Conservation (phyloP, 2,113 vertebrate genomes). For the Bubalus kerabau region DNA sequence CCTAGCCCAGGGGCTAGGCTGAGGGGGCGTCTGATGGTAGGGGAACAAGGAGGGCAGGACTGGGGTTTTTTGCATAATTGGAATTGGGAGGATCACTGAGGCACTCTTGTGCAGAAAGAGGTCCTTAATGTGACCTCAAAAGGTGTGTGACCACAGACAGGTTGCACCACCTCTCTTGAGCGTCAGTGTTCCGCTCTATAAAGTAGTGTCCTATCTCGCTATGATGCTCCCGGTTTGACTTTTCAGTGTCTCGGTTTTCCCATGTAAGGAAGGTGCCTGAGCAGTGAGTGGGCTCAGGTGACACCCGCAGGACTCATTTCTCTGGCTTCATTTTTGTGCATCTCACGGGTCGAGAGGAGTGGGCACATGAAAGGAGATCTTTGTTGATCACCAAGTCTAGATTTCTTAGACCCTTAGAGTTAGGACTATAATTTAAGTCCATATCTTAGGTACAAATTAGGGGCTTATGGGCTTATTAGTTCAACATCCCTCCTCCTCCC, state of each 20-base stretch:
- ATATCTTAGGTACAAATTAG: neutral
- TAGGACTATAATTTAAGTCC: neutral
- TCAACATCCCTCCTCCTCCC: neutral
- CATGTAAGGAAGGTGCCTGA: neutral
- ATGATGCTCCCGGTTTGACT: neutral
- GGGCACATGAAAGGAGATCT: neutral
- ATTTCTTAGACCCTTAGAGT: neutral
- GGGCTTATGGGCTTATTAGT: neutral
- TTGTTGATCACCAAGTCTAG: neutral
- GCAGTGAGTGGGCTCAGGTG: neutral
- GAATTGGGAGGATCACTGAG: neutral
- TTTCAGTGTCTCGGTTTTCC: neutral
- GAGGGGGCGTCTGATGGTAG: neutral
- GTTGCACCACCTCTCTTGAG: neutral
- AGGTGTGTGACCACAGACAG: neutral
- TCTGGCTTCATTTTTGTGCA: neutral
- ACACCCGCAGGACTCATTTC: neutral
- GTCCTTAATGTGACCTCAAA: neutral
- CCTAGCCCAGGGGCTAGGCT: neutral
- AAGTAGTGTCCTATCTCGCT: neutral
- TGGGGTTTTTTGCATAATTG: neutral
- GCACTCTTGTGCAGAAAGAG: neutral
- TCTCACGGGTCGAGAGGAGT: neutral
- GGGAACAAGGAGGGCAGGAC: neutral
- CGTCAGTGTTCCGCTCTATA: neutral